Evolutionary conservation across 2,888 invertebrate genomes (phyloP), one percentile per base, ranked within the genome.

Genomic region (Reticulitermes lucifugus): DNA sequence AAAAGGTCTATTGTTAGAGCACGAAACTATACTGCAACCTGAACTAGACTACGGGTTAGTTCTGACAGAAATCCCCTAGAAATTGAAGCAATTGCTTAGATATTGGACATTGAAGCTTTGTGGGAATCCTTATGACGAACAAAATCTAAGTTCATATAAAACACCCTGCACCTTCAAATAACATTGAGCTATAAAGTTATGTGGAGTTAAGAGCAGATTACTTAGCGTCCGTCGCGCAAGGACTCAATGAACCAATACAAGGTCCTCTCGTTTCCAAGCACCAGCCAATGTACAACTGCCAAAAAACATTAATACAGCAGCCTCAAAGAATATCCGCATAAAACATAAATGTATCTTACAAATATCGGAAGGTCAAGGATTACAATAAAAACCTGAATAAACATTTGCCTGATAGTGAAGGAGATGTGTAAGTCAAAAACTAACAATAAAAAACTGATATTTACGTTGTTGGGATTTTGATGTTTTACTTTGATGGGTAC

Each of bases 51-150:
- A 73, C n/a, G 65, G 12, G 14, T 41, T 73, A 21, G 73, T 41
- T 14, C 41, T n/a, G 41, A 77, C 51, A 85, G 83, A 85, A 85
- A 83, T 83, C 85, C 83, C 71, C 73, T 51, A 83, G 85, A 85
- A 85, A 85, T 85, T 70, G 83, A 83, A 79, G 85, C 79, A 80
- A 83, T 83, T 83, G 85, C 83, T 83, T 83, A 83, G 83, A 85
- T 83, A 85, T 85, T 83, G 85, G 79, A 80, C 79, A 83, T 83
- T 85, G 79, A 65, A 77, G 81, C 25, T 46, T 46, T 43, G 22
- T n/a, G 46, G 77, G 43, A 10, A 43, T 25, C 46, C 14, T 14
- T 7, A 77, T n/a, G n/a, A 5, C 77, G 46, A 21, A 51, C 46
- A 77, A 46, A 46, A 77, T 77, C 46, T 46, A 77, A 77, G 1